Evolutionary conservation across 2,113 vertebrate species (phyloP).

Genomic region (Cisticola juncidis): DNA sequence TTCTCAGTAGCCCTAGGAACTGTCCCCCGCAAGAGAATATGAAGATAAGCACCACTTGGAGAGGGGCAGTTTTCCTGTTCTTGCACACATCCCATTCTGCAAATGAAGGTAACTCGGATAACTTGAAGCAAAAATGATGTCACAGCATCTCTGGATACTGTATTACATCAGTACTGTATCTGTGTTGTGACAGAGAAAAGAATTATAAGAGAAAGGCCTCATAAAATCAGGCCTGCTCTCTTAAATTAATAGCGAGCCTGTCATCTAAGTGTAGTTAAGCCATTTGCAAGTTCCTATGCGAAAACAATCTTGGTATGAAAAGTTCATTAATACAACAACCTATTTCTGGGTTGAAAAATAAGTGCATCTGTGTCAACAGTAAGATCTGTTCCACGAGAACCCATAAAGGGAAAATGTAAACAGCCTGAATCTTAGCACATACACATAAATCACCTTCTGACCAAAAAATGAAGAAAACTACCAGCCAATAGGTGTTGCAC

Average conservation of each 20-base stretch:
- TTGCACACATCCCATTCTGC: neutral
- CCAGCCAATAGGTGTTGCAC: too few species aligned
- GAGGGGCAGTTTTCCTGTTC: neutral
- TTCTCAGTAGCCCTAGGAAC: neutral
- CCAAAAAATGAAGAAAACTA: too few species aligned
- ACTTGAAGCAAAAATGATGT: neutral
- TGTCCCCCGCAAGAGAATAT: neutral
- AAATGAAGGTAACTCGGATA: neutral
- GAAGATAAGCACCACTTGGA: neutral
- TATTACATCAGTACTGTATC: neutral
- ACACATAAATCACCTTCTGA: too few species aligned
- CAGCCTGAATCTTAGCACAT: too few species aligned
- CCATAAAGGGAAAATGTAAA: too few species aligned
- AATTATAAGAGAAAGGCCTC: neutral
- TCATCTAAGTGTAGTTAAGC: neutral
- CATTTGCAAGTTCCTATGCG: neutral
- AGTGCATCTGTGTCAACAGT: too few species aligned
- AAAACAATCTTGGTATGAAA: neutral
- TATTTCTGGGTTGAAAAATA: too few species aligned
- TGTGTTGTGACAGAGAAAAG: neutral
- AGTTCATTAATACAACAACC: too few species aligned
- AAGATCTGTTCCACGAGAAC: too few species aligned
- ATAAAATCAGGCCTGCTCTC: neutral
- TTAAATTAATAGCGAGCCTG: neutral
- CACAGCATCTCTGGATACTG: neutral